Conservation (phyloP, 1,140 invertebrate species). For the Pectinophora gossypiella region DNA sequence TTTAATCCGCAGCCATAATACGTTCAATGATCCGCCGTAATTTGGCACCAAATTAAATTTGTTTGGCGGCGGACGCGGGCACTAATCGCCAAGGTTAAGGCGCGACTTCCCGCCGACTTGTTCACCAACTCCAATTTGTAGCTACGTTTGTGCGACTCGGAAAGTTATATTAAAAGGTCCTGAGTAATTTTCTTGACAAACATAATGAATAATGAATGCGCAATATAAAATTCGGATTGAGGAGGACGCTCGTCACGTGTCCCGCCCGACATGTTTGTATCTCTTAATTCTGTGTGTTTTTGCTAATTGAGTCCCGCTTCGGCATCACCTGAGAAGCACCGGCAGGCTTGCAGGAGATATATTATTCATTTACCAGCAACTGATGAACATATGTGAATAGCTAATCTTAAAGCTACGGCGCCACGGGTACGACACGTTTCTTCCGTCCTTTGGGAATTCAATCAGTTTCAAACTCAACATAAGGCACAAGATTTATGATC, state of each 20-base stretch:
- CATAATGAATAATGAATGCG: constrained; percentile 67
- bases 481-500: constrained; percentile 75
- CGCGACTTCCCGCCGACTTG: constrained; percentile 47
- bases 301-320: constrained; percentile 65
- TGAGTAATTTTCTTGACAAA: constrained; percentile 70
- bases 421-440: constrained; percentile 28
- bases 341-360: constrained; percentile 38
- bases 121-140: constrained; percentile 61
- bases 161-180: constrained; percentile 68
- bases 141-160: constrained; percentile 52
- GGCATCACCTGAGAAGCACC: constrained; percentile 34
- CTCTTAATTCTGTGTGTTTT: constrained; percentile 71
- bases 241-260: constrained; percentile 52
- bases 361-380: constrained; percentile 36
- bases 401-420: constrained; percentile 21
- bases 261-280: constrained; percentile 63
- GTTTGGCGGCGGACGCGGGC: constrained; percentile 41
- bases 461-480: constrained; percentile 69
- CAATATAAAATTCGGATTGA: constrained; percentile 71
- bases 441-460: constrained; percentile 51
- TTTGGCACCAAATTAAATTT: constrained; percentile 53
- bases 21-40: constrained; percentile 46
- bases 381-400: constrained; percentile 40
- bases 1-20: constrained; percentile 25
- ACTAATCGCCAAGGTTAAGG: constrained; percentile 55